Conservation (phyloP, 2,113 vertebrate genomes). For the Apodemus sylvaticus region DNA sequence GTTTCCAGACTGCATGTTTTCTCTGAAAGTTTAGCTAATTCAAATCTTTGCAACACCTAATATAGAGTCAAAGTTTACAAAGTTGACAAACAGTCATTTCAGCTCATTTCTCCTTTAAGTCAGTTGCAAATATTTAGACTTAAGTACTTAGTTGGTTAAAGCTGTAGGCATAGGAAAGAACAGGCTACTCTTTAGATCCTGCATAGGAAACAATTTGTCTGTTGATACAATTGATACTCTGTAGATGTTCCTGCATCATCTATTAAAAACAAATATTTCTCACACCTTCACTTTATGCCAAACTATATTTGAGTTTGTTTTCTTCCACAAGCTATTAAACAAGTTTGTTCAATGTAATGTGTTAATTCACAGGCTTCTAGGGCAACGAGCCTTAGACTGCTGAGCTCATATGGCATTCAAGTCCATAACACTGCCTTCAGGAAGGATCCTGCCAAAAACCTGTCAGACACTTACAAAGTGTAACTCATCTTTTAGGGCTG, state of each 20-base stretch:
- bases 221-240: background rate
- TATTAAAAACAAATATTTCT: constrained; percentile 41
- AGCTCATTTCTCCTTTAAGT: constrained; percentile 66
- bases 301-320: constrained; percentile 67
- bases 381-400: constrained; percentile 37
- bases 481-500: constrained; percentile 11
- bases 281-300: constrained; percentile 33
- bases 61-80: constrained; percentile 54
- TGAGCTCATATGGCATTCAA: constrained; percentile 39
- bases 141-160: constrained; percentile 6
- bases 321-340: constrained; percentile 70
- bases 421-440: constrained; percentile 45
- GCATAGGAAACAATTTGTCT: constrained; percentile 46
- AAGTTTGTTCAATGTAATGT: constrained; percentile 70
- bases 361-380: constrained; percentile 64
- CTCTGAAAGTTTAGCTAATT: constrained; percentile 51
- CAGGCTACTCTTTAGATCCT: background rate
- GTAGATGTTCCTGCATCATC: constrained; percentile 27
- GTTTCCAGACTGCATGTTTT: constrained; percentile 37
- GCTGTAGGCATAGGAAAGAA: constrained; percentile 9
- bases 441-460: constrained; percentile 42
- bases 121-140: constrained; percentile 36
- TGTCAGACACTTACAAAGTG: constrained; percentile 6
- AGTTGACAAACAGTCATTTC: too few species aligned
- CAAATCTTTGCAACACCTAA: constrained; percentile 47